Percentiles rank a stretch among this genome's conserved stretches.
Conservation (phyloP, 2,113 vertebrate genomes). For the Mesoclemmys tuberculata region DNA sequence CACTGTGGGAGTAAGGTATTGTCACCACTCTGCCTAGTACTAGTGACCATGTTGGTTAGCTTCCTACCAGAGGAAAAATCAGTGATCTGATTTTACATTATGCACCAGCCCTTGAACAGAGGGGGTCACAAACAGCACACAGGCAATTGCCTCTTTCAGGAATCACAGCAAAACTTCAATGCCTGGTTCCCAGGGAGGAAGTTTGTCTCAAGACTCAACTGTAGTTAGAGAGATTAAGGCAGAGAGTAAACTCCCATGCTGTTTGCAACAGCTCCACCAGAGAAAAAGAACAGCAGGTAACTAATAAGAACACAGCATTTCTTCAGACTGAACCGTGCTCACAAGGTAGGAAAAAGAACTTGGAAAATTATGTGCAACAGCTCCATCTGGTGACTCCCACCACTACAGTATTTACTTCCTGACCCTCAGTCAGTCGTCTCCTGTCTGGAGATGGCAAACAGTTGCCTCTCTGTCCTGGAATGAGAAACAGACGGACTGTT, state of each 20-base stretch:
- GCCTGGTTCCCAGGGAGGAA: neutral
- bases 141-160: neutral
- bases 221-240: neutral
- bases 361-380: neutral
- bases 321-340: neutral
- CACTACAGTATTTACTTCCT: neutral
- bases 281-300: neutral
- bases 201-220: neutral
- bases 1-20: neutral
- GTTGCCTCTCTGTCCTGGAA: neutral
- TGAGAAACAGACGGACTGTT: neutral
- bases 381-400: neutral
- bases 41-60: conserved; percentile 13
- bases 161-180: neutral
- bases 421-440: neutral
- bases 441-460: neutral
- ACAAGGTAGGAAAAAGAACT: neutral
- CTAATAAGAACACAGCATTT: neutral
- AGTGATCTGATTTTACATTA: neutral
- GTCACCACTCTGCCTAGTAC: neutral
- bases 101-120: conserved; percentile 3
- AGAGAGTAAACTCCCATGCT: neutral
- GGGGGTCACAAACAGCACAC: neutral
- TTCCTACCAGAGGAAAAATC: neutral
- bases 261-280: neutral